Conservation (phyloP, 2,113 vertebrate species). For the Rhodinocichla rosea region DNA sequence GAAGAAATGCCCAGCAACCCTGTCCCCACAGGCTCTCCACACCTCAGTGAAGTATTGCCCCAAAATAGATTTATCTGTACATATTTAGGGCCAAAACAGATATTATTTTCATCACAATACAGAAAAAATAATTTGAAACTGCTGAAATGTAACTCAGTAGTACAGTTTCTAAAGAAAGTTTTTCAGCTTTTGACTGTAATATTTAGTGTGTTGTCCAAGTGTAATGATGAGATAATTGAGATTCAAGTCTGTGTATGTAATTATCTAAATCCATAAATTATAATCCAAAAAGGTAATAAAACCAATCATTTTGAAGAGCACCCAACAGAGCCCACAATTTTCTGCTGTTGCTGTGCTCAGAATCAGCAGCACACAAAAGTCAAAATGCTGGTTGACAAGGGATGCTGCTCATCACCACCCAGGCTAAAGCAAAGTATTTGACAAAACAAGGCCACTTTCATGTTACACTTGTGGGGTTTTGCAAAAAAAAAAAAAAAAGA, state of each 20-base stretch:
- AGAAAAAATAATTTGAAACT: not conserved
- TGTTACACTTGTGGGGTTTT: not conserved
- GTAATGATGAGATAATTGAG: not conserved
- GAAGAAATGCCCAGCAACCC: not conserved
- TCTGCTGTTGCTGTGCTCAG: not conserved
- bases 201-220: not conserved
- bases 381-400: not conserved
- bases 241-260: not conserved
- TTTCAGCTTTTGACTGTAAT: not conserved
- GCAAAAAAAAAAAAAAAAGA: not conserved
- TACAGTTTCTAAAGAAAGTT: not conserved
- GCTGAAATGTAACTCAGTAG: not conserved
- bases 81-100: not conserved
- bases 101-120: not conserved
- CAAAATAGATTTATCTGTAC: not conserved
- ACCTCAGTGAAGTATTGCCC: not conserved
- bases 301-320: not conserved
- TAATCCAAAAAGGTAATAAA: not conserved
- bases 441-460: not conserved
- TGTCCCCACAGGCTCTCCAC: not conserved
- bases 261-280: conserved; percentile 25
- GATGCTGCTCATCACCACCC: not conserved
- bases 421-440: not conserved
- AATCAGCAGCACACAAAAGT: not conserved
- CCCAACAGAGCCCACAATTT: conserved; percentile 10